Percentiles rank a stretch among this genome's conserved stretches.
Conservation (phyloP, 1,140 invertebrate species). For the Lucilia cuprina region DNA sequence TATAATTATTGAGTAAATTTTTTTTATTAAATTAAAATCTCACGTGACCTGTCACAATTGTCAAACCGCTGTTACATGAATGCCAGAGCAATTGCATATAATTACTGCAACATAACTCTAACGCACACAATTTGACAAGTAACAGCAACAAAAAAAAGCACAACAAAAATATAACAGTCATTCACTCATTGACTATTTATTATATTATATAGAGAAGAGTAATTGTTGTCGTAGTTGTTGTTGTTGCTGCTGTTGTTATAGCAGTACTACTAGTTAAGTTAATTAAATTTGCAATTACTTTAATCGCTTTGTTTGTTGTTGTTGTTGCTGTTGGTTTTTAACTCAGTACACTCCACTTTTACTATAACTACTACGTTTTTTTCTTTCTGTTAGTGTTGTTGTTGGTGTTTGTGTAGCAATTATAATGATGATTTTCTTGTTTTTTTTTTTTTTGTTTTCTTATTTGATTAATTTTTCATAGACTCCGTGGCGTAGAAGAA, state of each 20-base stretch:
- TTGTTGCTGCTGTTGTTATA: not conserved
- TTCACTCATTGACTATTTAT: not conserved
- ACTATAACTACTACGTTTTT: no score
- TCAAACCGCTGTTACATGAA: not conserved
- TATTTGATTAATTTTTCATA: constrained; percentile 30
- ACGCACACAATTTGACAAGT: not conserved
- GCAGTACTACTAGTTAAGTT: constrained; percentile 17
- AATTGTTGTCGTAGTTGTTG: not conserved
- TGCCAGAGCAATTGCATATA: not conserved
- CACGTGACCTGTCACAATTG: constrained; percentile 28
- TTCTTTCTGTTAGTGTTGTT: no score
- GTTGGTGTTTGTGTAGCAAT: not conserved
- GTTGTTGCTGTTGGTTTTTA: no score
- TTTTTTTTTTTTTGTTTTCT: not conserved
- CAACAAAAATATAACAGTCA: not conserved
- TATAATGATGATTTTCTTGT: constrained; percentile 9
- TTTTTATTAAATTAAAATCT: not conserved
- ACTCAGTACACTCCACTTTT: no score
- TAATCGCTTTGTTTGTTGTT: constrained; percentile 19
- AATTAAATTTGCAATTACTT: constrained; percentile 35
- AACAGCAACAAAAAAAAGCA: not conserved
- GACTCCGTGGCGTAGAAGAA: not conserved
- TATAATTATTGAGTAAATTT: not conserved
- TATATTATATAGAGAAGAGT: not conserved
- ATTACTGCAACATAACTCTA: constrained; percentile 1